A percentile compares a stretch with the other conserved stretches of the same genome.
These are phyloP conservation scores for Merodon equestris DNA, from an alignment of 2,888 invertebrate genomes.

Conservation along the genomic window DNA sequence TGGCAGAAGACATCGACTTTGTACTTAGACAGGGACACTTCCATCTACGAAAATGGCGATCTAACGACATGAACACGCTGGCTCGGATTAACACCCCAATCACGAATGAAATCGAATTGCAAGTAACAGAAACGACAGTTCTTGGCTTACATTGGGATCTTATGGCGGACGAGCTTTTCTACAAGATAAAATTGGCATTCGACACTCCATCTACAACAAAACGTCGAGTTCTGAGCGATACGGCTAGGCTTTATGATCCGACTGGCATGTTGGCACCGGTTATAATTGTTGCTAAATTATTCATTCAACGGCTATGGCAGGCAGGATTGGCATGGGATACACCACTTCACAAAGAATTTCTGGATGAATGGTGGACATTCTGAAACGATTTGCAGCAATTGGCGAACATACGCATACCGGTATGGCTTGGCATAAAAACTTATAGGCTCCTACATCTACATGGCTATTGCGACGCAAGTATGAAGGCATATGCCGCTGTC, in stretches of 20 bases:
- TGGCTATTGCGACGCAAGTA: slow-evolving; percentile 44
- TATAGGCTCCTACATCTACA: slow-evolving; percentile 2
- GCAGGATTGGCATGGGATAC: slow-evolving; percentile 34
- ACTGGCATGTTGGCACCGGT: slow-evolving; percentile 45
- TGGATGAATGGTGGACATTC: slow-evolving; percentile 33
- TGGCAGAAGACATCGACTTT: slow-evolving; percentile 24
- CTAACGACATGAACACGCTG: slow-evolving; percentile 15
- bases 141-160: slow-evolving; percentile 24
- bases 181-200: slow-evolving; percentile 23
- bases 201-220: slow-evolving; percentile 30
- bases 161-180: slow-evolving; percentile 21
- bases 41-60: slow-evolving; percentile 32
- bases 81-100: slow-evolving; percentile 9
- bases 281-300: slow-evolving; percentile 38
- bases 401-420: slow-evolving; percentile 32
- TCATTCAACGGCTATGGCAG: slow-evolving; percentile 32
- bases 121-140: slow-evolving; percentile 14
- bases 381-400: slow-evolving; percentile 18
- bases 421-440: slow-evolving; percentile 23
- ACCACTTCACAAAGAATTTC: slow-evolving; percentile 24
- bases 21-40: slow-evolving; percentile 29
- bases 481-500: slow-evolving; percentile 20
- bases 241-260: slow-evolving; percentile 21
- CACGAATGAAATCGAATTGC: slow-evolving; percentile 15
- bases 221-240: slow-evolving; percentile 21